These are phyloP conservation scores for Panorpa germanica DNA, from an alignment of 2,888 invertebrate species.

Conservation along the genomic window DNA sequence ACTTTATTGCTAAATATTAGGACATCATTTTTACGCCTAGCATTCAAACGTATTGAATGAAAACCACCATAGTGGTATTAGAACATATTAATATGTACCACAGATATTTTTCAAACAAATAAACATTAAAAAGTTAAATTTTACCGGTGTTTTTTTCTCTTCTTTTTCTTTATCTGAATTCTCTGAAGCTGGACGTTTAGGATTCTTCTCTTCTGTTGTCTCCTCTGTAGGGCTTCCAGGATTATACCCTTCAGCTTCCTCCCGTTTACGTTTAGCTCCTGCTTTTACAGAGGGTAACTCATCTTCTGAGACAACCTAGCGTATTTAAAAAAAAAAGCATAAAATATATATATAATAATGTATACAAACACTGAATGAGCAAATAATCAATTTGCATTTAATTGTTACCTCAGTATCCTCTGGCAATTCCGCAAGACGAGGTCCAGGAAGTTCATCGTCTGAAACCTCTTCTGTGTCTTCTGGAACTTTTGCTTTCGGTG, in stretches of 20 bases:
- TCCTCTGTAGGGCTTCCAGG: constrained; percentile 67
- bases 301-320: constrained; percentile 58
- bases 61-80: too few species aligned
- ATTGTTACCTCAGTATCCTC: constrained; percentile 48
- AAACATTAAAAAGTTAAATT: too few species aligned
- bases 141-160: constrained; percentile 25
- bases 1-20: too few species aligned
- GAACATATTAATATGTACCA: too few species aligned
- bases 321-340: constrained; percentile 1
- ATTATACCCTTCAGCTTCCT: constrained; percentile 46
- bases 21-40: too few species aligned
- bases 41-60: too few species aligned
- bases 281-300: constrained; percentile 49
- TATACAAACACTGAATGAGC: neutral
- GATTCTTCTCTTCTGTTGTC: constrained; percentile 39
- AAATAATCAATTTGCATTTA: constrained; percentile 3
- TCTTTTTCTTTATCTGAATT: constrained; percentile 18
- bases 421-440: constrained; percentile 48
- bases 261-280: constrained; percentile 26
- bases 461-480: constrained; percentile 71
- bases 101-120: too few species aligned
- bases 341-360: constrained; percentile 3
- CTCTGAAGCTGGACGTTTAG: constrained; percentile 15
- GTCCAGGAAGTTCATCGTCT: constrained; percentile 55
- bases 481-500: constrained; percentile 54